These are phyloP conservation scores for Dendrolimus punctatus DNA, from an alignment of 1,140 invertebrate genomes.

Conservation along the genomic window DNA sequence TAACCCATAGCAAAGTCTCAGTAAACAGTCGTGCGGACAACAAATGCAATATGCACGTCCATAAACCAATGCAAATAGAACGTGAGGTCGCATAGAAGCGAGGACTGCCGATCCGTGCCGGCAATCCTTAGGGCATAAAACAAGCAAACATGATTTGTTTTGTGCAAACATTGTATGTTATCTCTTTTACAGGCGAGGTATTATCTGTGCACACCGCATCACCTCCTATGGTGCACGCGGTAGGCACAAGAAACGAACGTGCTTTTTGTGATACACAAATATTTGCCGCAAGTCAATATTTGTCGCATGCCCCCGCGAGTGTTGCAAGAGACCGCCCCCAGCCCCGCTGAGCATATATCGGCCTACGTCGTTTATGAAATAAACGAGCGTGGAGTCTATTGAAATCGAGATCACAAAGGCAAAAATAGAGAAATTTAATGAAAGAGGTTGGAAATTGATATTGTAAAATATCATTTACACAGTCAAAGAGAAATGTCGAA, in stretches of 20 bases:
- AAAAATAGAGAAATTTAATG: neutral
- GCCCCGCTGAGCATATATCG: neutral
- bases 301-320: constrained; percentile 45
- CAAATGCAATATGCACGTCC: constrained; percentile 22
- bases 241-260: constrained; percentile 37
- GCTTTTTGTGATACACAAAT: constrained; percentile 42
- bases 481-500: neutral
- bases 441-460: constrained; percentile 1
- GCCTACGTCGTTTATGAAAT: constrained; percentile 7
- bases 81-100: constrained; percentile 44
- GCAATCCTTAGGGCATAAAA: constrained; percentile 41
- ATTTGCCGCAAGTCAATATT: constrained; percentile 60
- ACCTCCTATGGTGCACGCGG: constrained; percentile 36
- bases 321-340: constrained; percentile 36
- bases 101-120: constrained; percentile 36
- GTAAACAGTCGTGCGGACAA: constrained; percentile 13
- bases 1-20: constrained; percentile 8
- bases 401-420: constrained; percentile 1
- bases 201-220: constrained; percentile 31
- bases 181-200: constrained; percentile 31
- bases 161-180: constrained; percentile 51
- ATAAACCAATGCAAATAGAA: constrained; percentile 46
- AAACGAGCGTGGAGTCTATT: neutral
- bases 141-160: constrained; percentile 60
- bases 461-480: neutral